phyloP scores from a whole-genome alignment of 2,888 invertebrate species.

The Noctuana brunneofusca region DNA sequence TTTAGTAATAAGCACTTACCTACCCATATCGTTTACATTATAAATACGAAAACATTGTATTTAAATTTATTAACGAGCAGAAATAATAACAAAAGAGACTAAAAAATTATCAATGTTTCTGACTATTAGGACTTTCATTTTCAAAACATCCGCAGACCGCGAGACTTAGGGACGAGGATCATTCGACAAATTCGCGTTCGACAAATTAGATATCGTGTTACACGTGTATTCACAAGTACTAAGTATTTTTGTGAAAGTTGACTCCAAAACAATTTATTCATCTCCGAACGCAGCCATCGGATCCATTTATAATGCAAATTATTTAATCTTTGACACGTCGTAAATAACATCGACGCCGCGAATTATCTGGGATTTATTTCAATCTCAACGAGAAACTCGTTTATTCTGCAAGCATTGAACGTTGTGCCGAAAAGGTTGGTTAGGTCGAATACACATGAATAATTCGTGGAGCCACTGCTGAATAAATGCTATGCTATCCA shows the following conservation, averaged over 20 bases:
- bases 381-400: slow-evolving; percentile 20
- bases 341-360: slow-evolving; percentile 21
- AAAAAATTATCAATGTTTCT: no score
- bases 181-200: no score
- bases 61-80: no score
- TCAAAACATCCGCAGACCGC: no score
- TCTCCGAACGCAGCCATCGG: slow-evolving; percentile 1
- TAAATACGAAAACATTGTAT: no score
- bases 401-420: slow-evolving; percentile 23
- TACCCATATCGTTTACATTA: no score
- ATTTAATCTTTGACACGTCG: slow-evolving; percentile 28
- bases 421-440: slow-evolving; percentile 18
- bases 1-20: no score
- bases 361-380: slow-evolving; percentile 18
- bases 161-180: no score
- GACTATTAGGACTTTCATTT: no score
- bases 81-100: no score
- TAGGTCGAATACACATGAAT: slow-evolving; percentile 40
- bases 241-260: not conserved
- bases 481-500: slow-evolving; percentile 63
- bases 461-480: slow-evolving; percentile 41
- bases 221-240: not conserved
- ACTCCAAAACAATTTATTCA: slow-evolving; percentile 2
- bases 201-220: no score
- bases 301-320: slow-evolving; percentile 25